Base-by-base conservation (phyloP, 2,113 vertebrate genomes). In the Melanocharis versteri region DNA sequence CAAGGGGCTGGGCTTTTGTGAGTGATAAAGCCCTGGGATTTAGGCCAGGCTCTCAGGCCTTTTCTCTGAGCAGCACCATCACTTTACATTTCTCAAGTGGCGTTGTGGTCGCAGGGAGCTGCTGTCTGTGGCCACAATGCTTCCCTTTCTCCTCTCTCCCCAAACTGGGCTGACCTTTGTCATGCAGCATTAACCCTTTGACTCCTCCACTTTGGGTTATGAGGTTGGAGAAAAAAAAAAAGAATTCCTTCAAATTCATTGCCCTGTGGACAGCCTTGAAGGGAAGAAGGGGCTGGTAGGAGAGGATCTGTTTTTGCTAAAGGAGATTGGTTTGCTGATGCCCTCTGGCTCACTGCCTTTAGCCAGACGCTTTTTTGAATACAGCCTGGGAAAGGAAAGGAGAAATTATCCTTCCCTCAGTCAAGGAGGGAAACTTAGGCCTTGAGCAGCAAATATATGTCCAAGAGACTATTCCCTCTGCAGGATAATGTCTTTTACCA, bases 1-100 rank as follows among this genome's bases (percentile, higher is more conserved):
- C 89, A 22, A n/a, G 94, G 95, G 87, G 73, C 62, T 70, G 60
- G 82, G 90, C 95, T 95, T 95, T 96, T 97, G 97, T 97, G 48
- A 95, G 79, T 3, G 27, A 94, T 93, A 97, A 97, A 97, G 89
- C 87, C 77, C 18, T 35, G 76, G 94, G 93, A 94, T 96, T 98
- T 98, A 96, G 97, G 87, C 93, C 37, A 92, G 97, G 88, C 96
- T 97, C 97, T 98, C 61, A 15, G 86, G 92, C 64, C 37, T 42
- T 86, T 92, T 87, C 90, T 93, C 94, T 90, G 96, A 94, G 75
- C 77, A 79, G 16, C 39, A 9, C 94, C 95, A 89, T 94, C 79
- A 70, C 96, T 98, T 98, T 97, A 92, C 97, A 95, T 98, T 97
- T 98, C 93, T 93, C 98, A 93, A 96, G 97, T 97, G 87, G 76